phyloP scores from a whole-genome alignment of 2,797 vertebrate genomes.

The Cossypha caffra region DNA sequence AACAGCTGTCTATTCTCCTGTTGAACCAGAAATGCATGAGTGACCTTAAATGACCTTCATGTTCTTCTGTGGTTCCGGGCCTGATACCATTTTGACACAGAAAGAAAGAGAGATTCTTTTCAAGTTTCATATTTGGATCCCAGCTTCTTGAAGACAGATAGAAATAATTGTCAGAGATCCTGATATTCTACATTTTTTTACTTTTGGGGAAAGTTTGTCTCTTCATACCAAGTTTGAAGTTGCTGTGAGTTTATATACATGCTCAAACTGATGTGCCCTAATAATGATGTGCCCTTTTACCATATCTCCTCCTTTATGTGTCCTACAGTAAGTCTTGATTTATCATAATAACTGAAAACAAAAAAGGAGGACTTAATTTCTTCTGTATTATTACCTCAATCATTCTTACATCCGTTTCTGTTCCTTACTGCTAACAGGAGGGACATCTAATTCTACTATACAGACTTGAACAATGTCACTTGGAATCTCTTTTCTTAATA shows the following conservation, averaged over 20 bases:
- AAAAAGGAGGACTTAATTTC: neutral
- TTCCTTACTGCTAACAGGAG: neutral
- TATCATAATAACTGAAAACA: neutral
- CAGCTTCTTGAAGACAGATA: neutral
- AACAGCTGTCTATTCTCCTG: neutral
- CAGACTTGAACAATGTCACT: neutral
- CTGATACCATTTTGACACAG: neutral
- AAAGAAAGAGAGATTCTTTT: neutral
- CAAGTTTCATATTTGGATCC: neutral
- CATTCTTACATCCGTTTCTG: neutral
- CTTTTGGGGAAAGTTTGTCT: neutral
- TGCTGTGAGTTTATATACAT: neutral
- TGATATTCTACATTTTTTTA: neutral
- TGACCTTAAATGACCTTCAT: neutral
- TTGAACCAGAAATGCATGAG: neutral
- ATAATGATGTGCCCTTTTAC: neutral
- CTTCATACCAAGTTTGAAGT: neutral
- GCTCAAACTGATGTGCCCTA: neutral
- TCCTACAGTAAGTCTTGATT: neutral
- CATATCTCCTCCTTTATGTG: neutral
- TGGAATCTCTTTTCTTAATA: neutral
- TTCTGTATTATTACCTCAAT: neutral
- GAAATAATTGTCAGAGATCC: neutral
- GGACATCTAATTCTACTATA: neutral
- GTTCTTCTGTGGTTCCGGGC: fast-evolving